phyloP scores from a whole-genome alignment of 2,888 invertebrate genomes.

The Caenorhabditis japonica region DNA sequence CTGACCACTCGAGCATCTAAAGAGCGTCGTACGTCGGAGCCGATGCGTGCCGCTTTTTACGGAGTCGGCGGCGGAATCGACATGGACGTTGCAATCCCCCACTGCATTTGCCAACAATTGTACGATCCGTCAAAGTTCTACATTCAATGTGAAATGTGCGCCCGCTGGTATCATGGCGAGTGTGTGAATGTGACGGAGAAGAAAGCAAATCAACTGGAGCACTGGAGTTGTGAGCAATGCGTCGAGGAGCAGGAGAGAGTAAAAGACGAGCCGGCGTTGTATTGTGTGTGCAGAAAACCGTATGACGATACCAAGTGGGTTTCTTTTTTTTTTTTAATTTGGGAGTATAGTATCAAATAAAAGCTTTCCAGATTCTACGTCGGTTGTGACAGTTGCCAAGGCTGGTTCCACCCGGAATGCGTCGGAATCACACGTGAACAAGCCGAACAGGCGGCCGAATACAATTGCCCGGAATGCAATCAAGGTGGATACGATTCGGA shows the following conservation, averaged over 20 bases:
- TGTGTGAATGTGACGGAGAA: conserved; percentile 94
- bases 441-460: conserved; percentile 92
- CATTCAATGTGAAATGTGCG: conserved; percentile 96
- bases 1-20: conserved; percentile 8
- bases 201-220: conserved; percentile 87
- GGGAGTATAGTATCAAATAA: no score
- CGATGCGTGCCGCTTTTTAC: conserved; percentile 3
- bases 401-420: conserved; percentile 98
- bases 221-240: conserved; percentile 83
- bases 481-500: conserved; percentile 43
- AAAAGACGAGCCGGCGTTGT: conserved; percentile 84
- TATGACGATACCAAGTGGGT: conserved; percentile 94
- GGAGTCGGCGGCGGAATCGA: conserved; percentile 2
- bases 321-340: no score
- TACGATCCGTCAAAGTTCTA: conserved; percentile 81
- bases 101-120: conserved; percentile 60
- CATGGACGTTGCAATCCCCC: conserved; percentile 20
- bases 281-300: conserved; percentile 94
- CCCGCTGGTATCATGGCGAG: conserved; percentile 98
- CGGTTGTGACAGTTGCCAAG: conserved; percentile 97
- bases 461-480: conserved; percentile 92
- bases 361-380: conserved; percentile 92
- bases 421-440: conserved; percentile 82
- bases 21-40: conserved; percentile 29
- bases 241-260: conserved; percentile 78